Evolutionary conservation across 2,797 vertebrate species (phyloP).

Genomic region (Rallus crepitans): DNA sequence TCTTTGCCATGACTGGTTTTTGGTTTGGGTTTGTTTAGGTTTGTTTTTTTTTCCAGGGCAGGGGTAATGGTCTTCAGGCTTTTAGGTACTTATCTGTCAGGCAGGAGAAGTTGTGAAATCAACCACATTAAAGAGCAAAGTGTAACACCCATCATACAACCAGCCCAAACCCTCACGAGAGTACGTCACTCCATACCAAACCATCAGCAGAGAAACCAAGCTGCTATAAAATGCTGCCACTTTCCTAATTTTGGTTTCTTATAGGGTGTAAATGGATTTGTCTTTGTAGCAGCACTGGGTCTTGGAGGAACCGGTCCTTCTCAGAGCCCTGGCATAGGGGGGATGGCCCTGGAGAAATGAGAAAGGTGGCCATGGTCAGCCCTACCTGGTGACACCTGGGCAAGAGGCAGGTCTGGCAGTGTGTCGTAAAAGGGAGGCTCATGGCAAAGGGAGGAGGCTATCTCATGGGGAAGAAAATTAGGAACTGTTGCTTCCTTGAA

Average conservation of each 20-base stretch:
- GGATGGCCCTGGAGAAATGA: neutral
- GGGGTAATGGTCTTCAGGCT: neutral
- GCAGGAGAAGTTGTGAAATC: constrained; percentile 1
- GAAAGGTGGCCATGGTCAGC: neutral
- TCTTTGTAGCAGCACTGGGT: neutral
- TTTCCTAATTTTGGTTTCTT: neutral
- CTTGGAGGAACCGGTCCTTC: neutral
- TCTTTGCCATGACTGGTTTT: neutral
- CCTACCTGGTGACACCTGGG: neutral
- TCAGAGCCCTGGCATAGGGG: neutral
- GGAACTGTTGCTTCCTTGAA: constrained; percentile 54
- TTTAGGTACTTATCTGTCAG: neutral
- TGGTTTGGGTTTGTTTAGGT: neutral
- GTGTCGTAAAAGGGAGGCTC: neutral
- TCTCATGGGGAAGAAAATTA: constrained; percentile 17
- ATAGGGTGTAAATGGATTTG: neutral
- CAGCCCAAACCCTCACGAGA: neutral
- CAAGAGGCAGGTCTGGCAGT: neutral
- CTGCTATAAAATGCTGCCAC: neutral
- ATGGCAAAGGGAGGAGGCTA: constrained; percentile 26
- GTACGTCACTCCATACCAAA: neutral
- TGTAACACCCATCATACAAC: neutral
- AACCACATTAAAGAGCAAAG: constrained; percentile 16
- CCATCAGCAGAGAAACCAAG: neutral
- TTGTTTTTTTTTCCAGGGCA: neutral